Conservation (phyloP, 2,113 vertebrate species). For the Amphilophus citrinellus region DNA sequence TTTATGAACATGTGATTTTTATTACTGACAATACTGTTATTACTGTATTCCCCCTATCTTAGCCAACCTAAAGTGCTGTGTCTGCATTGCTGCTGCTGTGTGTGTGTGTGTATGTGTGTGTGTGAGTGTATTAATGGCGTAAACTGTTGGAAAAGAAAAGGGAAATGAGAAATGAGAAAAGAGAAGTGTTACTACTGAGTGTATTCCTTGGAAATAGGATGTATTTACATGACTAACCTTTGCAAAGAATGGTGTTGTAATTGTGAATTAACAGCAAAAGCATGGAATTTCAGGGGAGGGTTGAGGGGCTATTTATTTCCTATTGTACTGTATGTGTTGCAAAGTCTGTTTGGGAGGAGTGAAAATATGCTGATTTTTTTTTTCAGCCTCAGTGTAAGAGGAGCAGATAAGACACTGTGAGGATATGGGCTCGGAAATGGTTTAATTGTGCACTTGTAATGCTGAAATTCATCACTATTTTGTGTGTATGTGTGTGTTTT, state of each 20-base stretch:
- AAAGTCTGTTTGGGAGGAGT: slow-evolving; percentile 40
- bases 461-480: slow-evolving; percentile 35
- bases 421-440: slow-evolving; percentile 2
- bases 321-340: slow-evolving; percentile 62
- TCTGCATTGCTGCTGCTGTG: slow-evolving; percentile 67
- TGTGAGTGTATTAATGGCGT: slow-evolving; percentile 53
- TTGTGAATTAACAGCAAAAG: slow-evolving; percentile 64
- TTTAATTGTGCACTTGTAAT: slow-evolving; percentile 38
- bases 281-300: slow-evolving; percentile 55
- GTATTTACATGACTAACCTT: slow-evolving; percentile 70
- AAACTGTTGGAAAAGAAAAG: slow-evolving; percentile 35
- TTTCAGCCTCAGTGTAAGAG: slow-evolving; percentile 27
- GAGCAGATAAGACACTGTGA: slow-evolving; percentile 49
- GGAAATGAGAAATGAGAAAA: slow-evolving; percentile 46
- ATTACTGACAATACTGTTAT: slow-evolving; percentile 49
- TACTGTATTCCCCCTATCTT: slow-evolving; percentile 56
- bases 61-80: slow-evolving; percentile 64
- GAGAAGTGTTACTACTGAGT: slow-evolving; percentile 54
- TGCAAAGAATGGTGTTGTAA: slow-evolving; percentile 70
- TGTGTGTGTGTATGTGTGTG: slow-evolving; percentile 41
- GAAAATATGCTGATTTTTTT: slow-evolving; percentile 23
- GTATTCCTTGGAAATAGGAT: slow-evolving; percentile 55
- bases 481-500: slow-evolving; percentile 23
- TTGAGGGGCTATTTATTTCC: slow-evolving; percentile 65
- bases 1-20: slow-evolving; percentile 63